Evolutionary conservation across 1,140 invertebrate species (phyloP).

Genomic region (Zaprionus africanus): DNA sequence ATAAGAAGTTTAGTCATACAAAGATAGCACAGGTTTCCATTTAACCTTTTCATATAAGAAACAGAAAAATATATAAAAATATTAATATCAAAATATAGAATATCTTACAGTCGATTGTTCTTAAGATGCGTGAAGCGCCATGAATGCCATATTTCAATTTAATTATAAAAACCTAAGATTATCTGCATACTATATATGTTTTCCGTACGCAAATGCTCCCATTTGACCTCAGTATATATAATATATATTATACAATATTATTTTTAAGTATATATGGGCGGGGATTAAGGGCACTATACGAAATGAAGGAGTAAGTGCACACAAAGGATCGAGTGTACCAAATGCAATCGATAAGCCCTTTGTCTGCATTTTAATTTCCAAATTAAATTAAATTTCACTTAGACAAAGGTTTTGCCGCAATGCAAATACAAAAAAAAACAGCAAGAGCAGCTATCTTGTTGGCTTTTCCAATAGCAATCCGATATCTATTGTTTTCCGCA

Average conservation of each 20-base stretch:
- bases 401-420: not conserved
- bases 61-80: too few relatives aligned
- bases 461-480: slow-evolving; percentile 11
- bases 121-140: too few relatives aligned
- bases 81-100: too few relatives aligned
- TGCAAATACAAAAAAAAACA: slow-evolving; percentile 6
- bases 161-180: not conserved
- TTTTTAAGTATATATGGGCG: not conserved
- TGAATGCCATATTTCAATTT: too few relatives aligned
- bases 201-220: not conserved
- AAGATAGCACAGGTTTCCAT: too few relatives aligned
- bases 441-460: slow-evolving; percentile 6
- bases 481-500: slow-evolving; percentile 14
- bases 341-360: not conserved
- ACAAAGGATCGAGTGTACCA: not conserved
- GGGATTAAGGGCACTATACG: not conserved
- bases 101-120: not conserved
- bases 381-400: slow-evolving; percentile 16
- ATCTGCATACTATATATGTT: not conserved
- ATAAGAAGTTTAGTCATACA: too few relatives aligned
- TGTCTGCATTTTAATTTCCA: slow-evolving; percentile 4
- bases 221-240: not conserved
- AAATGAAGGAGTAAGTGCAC: not conserved
- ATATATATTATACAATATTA: not conserved
- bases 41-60: too few relatives aligned